Conservation (phyloP, 2,113 vertebrate species). For the Pseudolaguvia tuberculata region DNA sequence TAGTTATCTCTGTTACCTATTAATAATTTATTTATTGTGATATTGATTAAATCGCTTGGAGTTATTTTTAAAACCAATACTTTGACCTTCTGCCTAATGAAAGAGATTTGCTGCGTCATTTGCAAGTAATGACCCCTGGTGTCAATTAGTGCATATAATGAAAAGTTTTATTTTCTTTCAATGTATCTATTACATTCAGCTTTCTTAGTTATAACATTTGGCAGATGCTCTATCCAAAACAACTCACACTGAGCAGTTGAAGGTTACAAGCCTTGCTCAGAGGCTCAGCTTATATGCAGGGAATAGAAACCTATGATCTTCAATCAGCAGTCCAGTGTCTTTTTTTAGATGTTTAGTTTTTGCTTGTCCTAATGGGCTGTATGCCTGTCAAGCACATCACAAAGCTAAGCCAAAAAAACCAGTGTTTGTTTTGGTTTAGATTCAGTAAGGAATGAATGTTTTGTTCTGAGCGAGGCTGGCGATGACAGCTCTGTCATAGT, state of each 20-base stretch:
- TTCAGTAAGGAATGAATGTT: conserved; percentile 32
- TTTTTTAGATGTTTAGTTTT: conserved; percentile 4
- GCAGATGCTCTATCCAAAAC: no score
- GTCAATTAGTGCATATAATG: not conserved
- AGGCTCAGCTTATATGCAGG: no score
- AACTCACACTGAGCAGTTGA: no score
- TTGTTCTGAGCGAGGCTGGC: conserved; percentile 21
- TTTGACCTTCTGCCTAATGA: not conserved
- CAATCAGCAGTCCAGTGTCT: not conserved
- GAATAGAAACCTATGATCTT: no score
- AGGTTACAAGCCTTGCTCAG: no score
- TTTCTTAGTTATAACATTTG: no score
- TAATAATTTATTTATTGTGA: not conserved
- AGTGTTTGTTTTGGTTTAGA: conserved; percentile 33
- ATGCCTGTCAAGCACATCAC: conserved; percentile 33
- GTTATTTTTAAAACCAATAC: not conserved
- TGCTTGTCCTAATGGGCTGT: conserved; percentile 12
- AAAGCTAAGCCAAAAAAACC: conserved; percentile 10
- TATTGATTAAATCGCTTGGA: not conserved
- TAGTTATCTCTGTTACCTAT: no score
- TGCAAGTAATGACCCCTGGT: not conserved
- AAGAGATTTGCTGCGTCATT: not conserved
- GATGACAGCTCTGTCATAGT: conserved; percentile 34
- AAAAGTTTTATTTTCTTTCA: not conserved
- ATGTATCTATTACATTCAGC: not conserved